Evolutionary conservation across 53 echinoderm and acorn worm genomes (phyloP), one percentile per base, ranked within the genome.

Genomic region (Apostichopus leukothele): DNA sequence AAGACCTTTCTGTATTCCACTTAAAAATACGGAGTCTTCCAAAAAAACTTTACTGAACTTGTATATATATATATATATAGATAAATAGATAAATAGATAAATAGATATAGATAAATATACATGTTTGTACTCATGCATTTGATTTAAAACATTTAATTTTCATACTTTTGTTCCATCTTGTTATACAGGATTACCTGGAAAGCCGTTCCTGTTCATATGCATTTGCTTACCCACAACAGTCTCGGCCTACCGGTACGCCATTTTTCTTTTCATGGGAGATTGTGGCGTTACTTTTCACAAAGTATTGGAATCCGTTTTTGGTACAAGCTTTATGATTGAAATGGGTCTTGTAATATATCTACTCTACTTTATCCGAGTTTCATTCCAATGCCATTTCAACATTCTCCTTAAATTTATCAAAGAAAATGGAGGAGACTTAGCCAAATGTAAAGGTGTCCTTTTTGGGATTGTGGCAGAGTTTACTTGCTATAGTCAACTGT

Each of bases 361-460:
- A 26, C 39, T 76, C 6, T 76, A 76, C 77, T 76, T 76, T 50
- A 16, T 76, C 0, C 77, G 77, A 11, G 52, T 52, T 6, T 76
- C 77, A 5, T 76, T 76, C 50, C 77, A 76, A 26, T 16, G 13
- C 39, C 77, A 76, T 26, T 52, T 76, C 50, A 76, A 76, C 16
- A 26, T 76, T 21, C 12, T 76, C 50, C 50, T 76, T 0, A 11
- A 11, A 9, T 76, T 26, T 50, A 39, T 76, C 77, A 76, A 76
- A 52, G 27, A 76, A 16, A 12, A 12, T 16, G 77, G 1, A 16
- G 77, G 77, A 13, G 77, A 76, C 5, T 39, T 51, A 50, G 7
- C 16, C 12, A 39, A 50, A 76, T 76, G 77, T 16, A 9, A 50
- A 52, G 77, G 77, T 12, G 16, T 16, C 16, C 77, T 76, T 50